Percentiles rank a stretch among this genome's conserved stretches.
phyloP scores from a whole-genome alignment of 2,888 invertebrate species.

The Philhelius pedissequus region DNA sequence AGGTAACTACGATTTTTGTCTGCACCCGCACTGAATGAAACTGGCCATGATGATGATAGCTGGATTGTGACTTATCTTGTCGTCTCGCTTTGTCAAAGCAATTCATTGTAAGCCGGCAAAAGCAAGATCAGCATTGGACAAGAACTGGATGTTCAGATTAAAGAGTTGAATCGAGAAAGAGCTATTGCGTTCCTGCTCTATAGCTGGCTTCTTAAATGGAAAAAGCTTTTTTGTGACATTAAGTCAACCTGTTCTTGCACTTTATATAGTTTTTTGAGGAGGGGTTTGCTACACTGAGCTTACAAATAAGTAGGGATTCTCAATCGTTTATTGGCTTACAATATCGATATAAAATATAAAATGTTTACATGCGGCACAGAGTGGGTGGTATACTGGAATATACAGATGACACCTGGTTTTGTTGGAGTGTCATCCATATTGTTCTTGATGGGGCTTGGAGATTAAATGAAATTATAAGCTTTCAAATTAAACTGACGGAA shows the following conservation, averaged over 20 bases:
- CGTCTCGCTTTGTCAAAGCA: slow-evolving; percentile 33
- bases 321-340: slow-evolving; percentile 12
- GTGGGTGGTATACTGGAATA: slow-evolving; percentile 6
- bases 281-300: slow-evolving; percentile 29
- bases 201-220: slow-evolving; percentile 27
- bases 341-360: neutral
- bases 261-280: slow-evolving; percentile 32
- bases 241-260: slow-evolving; percentile 42
- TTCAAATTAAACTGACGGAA: slow-evolving; percentile 10
- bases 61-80: neutral
- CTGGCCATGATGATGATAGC: slow-evolving; percentile 20
- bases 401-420: slow-evolving; percentile 36
- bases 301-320: slow-evolving; percentile 28
- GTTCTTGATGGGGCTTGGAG: slow-evolving; percentile 31
- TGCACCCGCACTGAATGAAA: slow-evolving; percentile 54
- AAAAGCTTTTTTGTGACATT: slow-evolving; percentile 52
- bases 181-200: slow-evolving; percentile 34
- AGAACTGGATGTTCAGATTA: slow-evolving; percentile 34
- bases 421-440: slow-evolving; percentile 56
- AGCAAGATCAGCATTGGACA: slow-evolving; percentile 41
- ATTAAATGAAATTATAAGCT: slow-evolving; percentile 38
- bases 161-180: neutral
- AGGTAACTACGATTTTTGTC: slow-evolving; percentile 56
- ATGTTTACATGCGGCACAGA: neutral
- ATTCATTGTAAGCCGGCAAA: slow-evolving; percentile 12